phyloP scores from a whole-genome alignment of 2,797 vertebrate genomes.

The Mormyrops boulengeri region DNA sequence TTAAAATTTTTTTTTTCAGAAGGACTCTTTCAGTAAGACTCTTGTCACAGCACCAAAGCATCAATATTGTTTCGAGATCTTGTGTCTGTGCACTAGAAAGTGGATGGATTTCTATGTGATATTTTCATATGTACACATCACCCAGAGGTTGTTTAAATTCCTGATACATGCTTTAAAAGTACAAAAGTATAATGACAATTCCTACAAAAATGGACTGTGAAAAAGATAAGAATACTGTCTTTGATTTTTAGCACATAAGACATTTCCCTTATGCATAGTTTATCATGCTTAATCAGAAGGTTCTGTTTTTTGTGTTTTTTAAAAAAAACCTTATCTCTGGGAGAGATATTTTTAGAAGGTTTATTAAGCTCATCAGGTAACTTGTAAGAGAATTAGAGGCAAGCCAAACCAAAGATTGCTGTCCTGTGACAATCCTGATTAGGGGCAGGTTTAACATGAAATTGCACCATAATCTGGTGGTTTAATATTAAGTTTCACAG shows the following conservation, averaged over 20 bases:
- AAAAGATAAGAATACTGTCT: background rate
- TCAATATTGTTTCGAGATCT: background rate
- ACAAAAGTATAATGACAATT: background rate
- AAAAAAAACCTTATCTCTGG: background rate
- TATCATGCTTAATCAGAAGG: background rate
- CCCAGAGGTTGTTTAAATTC: background rate
- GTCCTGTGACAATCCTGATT: background rate
- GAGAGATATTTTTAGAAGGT: background rate
- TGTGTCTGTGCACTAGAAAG: background rate
- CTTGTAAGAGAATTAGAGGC: background rate
- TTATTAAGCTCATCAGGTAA: background rate
- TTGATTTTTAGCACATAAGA: background rate
- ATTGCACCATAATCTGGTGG: background rate
- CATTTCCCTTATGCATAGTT: background rate
- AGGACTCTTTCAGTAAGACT: background rate
- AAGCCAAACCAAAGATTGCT: background rate
- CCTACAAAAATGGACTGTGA: background rate
- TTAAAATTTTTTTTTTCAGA: background rate
- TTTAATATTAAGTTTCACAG: background rate
- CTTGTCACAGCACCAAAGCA: background rate
- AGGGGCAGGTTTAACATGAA: background rate
- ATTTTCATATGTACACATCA: background rate
- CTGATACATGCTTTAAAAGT: background rate
- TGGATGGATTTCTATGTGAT: background rate
- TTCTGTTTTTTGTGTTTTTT: background rate